Percentiles rank a stretch among this genome's conserved stretches.
Evolutionary conservation across 2,888 invertebrate genomes (phyloP).

Genomic region (Machimus atricapillus): DNA sequence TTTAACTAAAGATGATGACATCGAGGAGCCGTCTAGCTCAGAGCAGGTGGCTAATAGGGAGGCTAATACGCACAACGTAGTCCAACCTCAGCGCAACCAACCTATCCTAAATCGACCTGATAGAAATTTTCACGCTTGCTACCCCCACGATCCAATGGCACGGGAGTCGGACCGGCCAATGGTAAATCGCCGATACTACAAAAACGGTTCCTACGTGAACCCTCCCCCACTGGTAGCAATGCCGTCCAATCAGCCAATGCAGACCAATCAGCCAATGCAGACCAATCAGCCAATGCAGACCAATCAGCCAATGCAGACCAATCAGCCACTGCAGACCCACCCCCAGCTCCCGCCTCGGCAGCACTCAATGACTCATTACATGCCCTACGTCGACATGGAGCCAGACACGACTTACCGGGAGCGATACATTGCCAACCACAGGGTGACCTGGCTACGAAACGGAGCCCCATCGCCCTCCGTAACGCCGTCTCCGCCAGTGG

Average conservation of each 20-base stretch:
- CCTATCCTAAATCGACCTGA: conserved; percentile 6
- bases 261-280: conserved; percentile 1
- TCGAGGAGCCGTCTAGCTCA: conserved; percentile 30
- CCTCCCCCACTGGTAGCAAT: conserved; percentile 10
- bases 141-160: background rate
- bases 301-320: too few relatives aligned
- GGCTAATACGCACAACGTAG: background rate
- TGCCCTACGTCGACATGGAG: conserved; percentile 14
- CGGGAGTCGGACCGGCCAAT: background rate
- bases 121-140: background rate
- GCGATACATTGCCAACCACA: background rate
- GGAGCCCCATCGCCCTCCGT: conserved; percentile 52
- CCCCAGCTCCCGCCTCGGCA: conserved; percentile 7
- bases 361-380: background rate
- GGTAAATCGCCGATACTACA: background rate
- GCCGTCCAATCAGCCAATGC: conserved; percentile 9
- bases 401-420: conserved; percentile 36
- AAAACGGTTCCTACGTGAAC: background rate
- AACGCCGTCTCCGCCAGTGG: conserved; percentile 58
- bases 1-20: conserved; percentile 68
- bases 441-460: conserved; percentile 1
- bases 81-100: background rate
- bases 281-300: conserved; percentile 2
- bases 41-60: background rate
- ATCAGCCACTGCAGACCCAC: conserved; percentile 17